These are phyloP conservation scores for Heteronetta atricapilla DNA, from an alignment of 2,113 vertebrate species.

Conservation along the genomic window DNA sequence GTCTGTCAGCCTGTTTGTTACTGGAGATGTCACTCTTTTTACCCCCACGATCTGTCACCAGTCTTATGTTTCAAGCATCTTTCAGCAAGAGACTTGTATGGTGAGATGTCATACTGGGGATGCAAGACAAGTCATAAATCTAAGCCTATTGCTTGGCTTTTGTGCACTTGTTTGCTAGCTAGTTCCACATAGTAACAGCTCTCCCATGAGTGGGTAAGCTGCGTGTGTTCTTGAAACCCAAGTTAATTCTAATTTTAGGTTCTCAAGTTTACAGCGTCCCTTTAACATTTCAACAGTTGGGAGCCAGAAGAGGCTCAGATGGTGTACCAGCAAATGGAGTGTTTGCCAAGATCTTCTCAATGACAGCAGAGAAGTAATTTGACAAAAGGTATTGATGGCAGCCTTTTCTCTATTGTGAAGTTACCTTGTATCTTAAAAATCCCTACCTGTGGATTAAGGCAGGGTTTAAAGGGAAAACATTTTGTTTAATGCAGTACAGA, in stretches of 20 bases:
- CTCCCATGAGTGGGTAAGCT: neutral
- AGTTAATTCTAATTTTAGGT: neutral
- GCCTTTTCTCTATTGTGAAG: no score
- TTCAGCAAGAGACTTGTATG: neutral
- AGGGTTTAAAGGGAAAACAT: neutral
- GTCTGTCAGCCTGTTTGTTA: neutral
- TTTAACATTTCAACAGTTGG: neutral
- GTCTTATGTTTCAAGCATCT: neutral
- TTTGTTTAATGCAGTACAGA: neutral
- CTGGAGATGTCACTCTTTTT: neutral
- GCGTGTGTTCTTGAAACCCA: neutral
- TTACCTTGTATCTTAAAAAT: neutral
- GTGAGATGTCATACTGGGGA: neutral
- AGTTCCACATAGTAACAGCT: neutral
- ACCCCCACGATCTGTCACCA: neutral
- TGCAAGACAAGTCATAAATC: neutral
- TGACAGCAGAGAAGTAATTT: neutral
- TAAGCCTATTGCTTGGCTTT: neutral
- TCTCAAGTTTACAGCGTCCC: neutral
- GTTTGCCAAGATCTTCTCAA: neutral
- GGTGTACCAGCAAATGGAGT: neutral
- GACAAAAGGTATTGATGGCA: neutral
- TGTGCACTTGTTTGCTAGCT: neutral
- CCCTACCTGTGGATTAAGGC: neutral
- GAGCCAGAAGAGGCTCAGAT: neutral